Base-by-base conservation (phyloP, 2,888 invertebrate species). In the Parnassius glacialis region DNA sequence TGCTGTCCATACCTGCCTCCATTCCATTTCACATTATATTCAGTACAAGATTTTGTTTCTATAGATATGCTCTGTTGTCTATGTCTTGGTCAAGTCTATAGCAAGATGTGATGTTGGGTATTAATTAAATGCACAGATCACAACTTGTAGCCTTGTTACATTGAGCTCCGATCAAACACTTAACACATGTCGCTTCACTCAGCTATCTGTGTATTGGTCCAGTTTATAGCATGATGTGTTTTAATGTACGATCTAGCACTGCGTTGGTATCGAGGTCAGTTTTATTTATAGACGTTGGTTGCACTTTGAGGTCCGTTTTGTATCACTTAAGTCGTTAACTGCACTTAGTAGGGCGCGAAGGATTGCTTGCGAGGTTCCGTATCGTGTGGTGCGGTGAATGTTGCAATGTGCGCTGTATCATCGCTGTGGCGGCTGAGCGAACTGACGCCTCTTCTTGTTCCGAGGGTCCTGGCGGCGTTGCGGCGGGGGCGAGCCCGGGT, bases 391-490 rank as follows among this genome's bases (percentile, higher is more conserved):
- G 12, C 11, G 16, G 50, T 41, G 53, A 9, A 48, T 10, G 41
- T 11, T 9, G 52, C 9, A 2, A 43, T 5, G 59, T 11, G 54
- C 42, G 60, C 59, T 57, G 64, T 65, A 78, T 82, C 81, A 83
- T 81, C 81, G 80, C 71, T 77, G 74, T 70, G 78, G 74, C 61
- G 78, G 78, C 71, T 74, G 83, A 68, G 80, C 65, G 75, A 73
- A 76, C 62, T 81, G 79, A 0, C 84, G 70, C 9, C 85, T 80
- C 73, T 84, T 84, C 76, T 79, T 80, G 76, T 78, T 76, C 2
- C 71, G 68, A 62, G 63, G 69, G 64, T 67, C 71, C 55, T 65
- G 69, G 62, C 71, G 68, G 65, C 66, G 64, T 51, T 66, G 65
- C 61, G 61, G 67, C 65, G 71, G 64, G 44, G 70, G 71, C 59